Percentiles rank a stretch among this genome's conserved stretches.
These are phyloP conservation scores for Tragelaphus strepsiceros DNA, from an alignment of 2,113 vertebrate species.

Conservation along the genomic window DNA sequence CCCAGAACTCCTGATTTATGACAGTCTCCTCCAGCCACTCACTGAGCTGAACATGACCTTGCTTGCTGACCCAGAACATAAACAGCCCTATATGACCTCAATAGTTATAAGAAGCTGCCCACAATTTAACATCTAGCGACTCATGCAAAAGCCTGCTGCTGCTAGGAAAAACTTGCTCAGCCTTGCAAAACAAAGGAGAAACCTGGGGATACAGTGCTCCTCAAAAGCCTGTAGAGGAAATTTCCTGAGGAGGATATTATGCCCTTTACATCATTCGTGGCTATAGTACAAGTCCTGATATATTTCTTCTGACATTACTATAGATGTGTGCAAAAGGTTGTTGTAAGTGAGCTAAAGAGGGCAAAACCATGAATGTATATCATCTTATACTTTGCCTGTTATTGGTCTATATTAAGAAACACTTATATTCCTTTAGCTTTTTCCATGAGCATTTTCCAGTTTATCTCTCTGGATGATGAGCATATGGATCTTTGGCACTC, in stretches of 20 bases:
- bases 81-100: background rate
- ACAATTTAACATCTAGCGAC: constrained; percentile 40
- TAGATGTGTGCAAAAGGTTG: background rate
- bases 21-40: background rate
- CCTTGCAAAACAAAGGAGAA: background rate
- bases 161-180: constrained; percentile 11
- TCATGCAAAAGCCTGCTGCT: constrained; percentile 5
- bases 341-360: background rate
- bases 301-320: constrained; percentile 1
- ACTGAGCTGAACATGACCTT: constrained; percentile 25
- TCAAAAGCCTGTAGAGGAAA: background rate
- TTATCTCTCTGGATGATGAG: background rate
- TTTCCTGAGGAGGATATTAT: background rate
- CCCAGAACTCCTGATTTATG: constrained; percentile 37
- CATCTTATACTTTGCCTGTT: background rate
- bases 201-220: background rate
- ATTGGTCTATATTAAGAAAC: background rate
- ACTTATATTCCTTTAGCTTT: background rate
- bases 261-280: background rate
- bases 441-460: background rate
- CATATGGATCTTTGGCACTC: background rate
- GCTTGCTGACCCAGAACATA: constrained; percentile 14
- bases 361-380: background rate
- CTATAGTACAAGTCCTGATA: background rate
- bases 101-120: constrained; percentile 28